Evolutionary conservation across 1,140 invertebrate species (phyloP).

Genomic region (Aleiodes sp.): DNA sequence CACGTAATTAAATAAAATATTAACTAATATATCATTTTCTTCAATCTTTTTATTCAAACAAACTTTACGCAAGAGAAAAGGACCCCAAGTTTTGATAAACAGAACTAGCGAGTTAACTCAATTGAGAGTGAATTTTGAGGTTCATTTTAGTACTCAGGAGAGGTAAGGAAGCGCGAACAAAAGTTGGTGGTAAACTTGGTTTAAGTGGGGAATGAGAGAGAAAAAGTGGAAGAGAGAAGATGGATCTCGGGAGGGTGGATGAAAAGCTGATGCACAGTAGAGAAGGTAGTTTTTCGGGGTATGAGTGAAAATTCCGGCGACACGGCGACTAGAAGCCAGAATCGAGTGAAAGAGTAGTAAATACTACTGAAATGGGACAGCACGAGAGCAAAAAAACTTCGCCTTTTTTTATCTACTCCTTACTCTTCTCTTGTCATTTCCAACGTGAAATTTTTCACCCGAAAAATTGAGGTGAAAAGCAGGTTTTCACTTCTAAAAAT

Average conservation of each 20-base stretch:
- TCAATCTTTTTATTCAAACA: neutral
- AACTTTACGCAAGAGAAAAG: neutral
- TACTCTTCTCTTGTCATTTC: neutral
- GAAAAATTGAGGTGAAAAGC: neutral
- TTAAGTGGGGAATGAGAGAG: slow-evolving; percentile 2
- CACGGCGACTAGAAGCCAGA: slow-evolving; percentile 12
- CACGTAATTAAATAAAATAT: too few relatives aligned
- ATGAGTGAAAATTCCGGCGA: slow-evolving; percentile 5
- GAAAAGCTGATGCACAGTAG: slow-evolving; percentile 1
- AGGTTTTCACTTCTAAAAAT: neutral
- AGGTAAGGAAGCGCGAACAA: slow-evolving; percentile 8
- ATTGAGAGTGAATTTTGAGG: slow-evolving; percentile 14
- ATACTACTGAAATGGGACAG: slow-evolving; percentile 1
- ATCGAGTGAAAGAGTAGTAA: neutral
- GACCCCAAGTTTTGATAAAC: neutral
- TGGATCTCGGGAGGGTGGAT: neutral
- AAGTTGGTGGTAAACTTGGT: slow-evolving; percentile 14
- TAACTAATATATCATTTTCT: too few relatives aligned
- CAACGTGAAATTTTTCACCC: slow-evolving; percentile 4
- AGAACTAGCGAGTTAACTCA: slow-evolving; percentile 1
- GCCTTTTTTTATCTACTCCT: neutral
- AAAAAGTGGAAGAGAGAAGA: too few relatives aligned
- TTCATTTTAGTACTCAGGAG: slow-evolving; percentile 7
- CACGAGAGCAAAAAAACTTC: neutral
- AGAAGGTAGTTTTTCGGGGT: slow-evolving; percentile 9